phyloP scores from a whole-genome alignment of 2,113 vertebrate species.

The Halichoeres trimaculatus region DNA sequence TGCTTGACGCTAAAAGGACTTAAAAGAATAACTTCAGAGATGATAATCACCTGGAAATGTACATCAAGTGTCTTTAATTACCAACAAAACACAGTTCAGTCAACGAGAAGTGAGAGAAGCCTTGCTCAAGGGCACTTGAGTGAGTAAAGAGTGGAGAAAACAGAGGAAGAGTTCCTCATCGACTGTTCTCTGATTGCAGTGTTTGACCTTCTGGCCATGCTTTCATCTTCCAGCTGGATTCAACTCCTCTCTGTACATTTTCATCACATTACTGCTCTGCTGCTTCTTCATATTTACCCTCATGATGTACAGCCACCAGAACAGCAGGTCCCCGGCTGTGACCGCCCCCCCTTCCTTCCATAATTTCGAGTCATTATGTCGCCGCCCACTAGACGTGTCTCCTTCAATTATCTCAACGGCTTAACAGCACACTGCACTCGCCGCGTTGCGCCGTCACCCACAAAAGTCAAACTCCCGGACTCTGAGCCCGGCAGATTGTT shows the following conservation, averaged over 20 bases:
- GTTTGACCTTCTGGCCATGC: slow-evolving; percentile 26
- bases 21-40: neutral
- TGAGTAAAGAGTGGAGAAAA: neutral
- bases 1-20: neutral
- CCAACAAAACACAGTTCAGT: neutral
- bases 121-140: slow-evolving; percentile 33
- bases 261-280: slow-evolving; percentile 16
- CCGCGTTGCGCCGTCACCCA: slow-evolving; percentile 32
- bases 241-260: slow-evolving; percentile 19
- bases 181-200: slow-evolving; percentile 8
- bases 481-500: slow-evolving; percentile 44
- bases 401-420: slow-evolving; percentile 67
- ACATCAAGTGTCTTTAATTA: slow-evolving; percentile 19
- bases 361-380: slow-evolving; percentile 48
- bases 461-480: slow-evolving; percentile 43
- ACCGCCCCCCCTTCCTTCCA: slow-evolving; percentile 15
- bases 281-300: slow-evolving; percentile 21
- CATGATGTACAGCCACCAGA: neutral
- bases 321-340: slow-evolving; percentile 15
- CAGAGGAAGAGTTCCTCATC: neutral
- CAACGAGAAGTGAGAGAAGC: slow-evolving; percentile 9
- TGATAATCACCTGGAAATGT: neutral
- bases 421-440: slow-evolving; percentile 50
- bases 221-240: slow-evolving; percentile 19
- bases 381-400: slow-evolving; percentile 50